phyloP scores from a whole-genome alignment of 2,113 vertebrate genomes.

The Dicerorhinus sumatrensis region DNA sequence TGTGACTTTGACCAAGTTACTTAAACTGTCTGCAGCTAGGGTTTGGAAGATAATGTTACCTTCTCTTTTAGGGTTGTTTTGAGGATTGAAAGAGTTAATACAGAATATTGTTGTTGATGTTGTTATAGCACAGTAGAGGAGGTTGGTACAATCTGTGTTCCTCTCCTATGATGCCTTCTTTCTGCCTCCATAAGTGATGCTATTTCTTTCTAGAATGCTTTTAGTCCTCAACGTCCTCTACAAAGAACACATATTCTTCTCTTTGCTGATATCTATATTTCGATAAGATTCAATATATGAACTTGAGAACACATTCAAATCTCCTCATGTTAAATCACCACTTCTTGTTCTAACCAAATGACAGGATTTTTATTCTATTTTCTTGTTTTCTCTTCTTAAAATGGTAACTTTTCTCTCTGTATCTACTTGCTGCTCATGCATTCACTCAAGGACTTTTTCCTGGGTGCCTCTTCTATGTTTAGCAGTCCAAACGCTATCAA shows the following conservation, averaged over 20 bases:
- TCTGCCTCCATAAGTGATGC: not conserved
- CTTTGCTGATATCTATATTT: not conserved
- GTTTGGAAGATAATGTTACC: not conserved
- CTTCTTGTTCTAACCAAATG: not conserved
- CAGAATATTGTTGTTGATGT: not conserved
- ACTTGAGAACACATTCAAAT: not conserved
- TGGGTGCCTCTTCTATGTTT: not conserved
- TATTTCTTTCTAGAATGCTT: not conserved
- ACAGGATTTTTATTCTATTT: not conserved
- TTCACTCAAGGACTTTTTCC: not conserved
- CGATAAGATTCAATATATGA: not conserved
- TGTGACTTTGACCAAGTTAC: not conserved
- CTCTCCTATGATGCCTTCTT: not conserved
- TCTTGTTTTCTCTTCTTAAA: not conserved
- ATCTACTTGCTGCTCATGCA: not conserved
- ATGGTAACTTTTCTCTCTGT: not conserved
- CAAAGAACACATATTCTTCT: not conserved
- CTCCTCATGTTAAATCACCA: not conserved
- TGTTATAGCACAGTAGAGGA: not conserved
- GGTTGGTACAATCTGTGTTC: not conserved
- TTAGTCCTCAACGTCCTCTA: not conserved
- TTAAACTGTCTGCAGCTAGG: not conserved
- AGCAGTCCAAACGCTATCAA: not conserved
- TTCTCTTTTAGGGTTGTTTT: not conserved
- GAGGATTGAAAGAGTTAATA: not conserved